phyloP scores from a whole-genome alignment of 2,888 invertebrate genomes.

The Yponomeuta sedellus region DNA sequence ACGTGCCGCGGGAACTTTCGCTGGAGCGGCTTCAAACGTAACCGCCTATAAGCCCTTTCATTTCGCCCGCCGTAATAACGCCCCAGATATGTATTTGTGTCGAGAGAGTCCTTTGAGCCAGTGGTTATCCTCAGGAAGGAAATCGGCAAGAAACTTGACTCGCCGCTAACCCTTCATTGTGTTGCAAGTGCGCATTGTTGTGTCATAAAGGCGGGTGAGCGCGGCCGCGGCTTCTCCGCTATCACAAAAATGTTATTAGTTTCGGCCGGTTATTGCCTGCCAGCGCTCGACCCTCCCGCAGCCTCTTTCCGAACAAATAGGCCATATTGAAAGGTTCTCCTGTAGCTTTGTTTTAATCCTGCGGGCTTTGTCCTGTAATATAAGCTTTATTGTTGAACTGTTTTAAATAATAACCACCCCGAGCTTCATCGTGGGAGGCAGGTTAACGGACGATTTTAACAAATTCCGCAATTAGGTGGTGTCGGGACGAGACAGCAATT shows the following conservation, averaged over 20 bases:
- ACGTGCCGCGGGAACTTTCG: slow-evolving; percentile 30
- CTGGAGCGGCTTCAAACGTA: slow-evolving; percentile 9
- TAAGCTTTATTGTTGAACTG: neutral
- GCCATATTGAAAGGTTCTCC: slow-evolving; percentile 27
- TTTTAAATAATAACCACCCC: slow-evolving; percentile 1
- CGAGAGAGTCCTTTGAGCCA: slow-evolving; percentile 18
- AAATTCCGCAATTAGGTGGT: neutral
- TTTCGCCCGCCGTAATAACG: slow-evolving; percentile 1
- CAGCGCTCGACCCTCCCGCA: slow-evolving; percentile 53
- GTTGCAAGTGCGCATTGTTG: slow-evolving; percentile 62
- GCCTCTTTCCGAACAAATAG: slow-evolving; percentile 45
- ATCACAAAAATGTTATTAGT: slow-evolving; percentile 75
- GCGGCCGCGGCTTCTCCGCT: slow-evolving; percentile 46
- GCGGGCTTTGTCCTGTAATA: slow-evolving; percentile 20
- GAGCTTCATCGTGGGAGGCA: neutral
- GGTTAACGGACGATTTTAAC: neutral
- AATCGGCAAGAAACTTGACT: slow-evolving; percentile 39
- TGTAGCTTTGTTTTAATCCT: slow-evolving; percentile 28
- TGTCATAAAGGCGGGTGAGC: slow-evolving; percentile 58
- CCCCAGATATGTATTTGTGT: slow-evolving; percentile 2
- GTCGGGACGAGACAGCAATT: too few species aligned
- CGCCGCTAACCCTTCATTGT: slow-evolving; percentile 53
- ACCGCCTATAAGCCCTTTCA: slow-evolving; percentile 12
- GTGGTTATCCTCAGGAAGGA: slow-evolving; percentile 40
- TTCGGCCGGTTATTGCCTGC: slow-evolving; percentile 68